A percentile compares a stretch with the other conserved stretches of the same genome.
Conservation (phyloP, 1,140 invertebrate species). For the Brachionus calyciflorus region DNA sequence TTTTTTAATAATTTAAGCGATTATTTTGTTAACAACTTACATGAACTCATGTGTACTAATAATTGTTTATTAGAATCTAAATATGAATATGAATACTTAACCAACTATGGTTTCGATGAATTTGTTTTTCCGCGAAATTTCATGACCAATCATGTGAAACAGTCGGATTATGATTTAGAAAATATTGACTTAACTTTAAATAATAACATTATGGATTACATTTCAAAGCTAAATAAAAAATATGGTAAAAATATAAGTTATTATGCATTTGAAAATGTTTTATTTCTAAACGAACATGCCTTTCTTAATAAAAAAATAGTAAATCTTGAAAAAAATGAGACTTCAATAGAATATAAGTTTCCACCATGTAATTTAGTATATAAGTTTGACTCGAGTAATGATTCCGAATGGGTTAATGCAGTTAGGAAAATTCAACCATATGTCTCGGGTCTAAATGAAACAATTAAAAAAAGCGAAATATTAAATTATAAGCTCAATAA, state of each 20-base stretch:
- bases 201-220: background rate
- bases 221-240: background rate
- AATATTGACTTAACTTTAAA: background rate
- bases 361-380: background rate
- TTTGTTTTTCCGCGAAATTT: background rate
- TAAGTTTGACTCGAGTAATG: background rate
- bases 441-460: background rate
- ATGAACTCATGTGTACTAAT: background rate
- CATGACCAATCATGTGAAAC: background rate
- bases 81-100: background rate
- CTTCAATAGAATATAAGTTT: background rate
- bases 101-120: background rate
- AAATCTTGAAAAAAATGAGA: background rate
- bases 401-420: background rate
- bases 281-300: background rate
- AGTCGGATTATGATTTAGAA: background rate
- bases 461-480: background rate
- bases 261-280: conserved; percentile 31
- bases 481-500: background rate
- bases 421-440: background rate
- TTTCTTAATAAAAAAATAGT: background rate
- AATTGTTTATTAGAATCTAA: background rate
- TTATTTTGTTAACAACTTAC: background rate
- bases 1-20: background rate
- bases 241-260: background rate